Evolutionary conservation across 1,140 invertebrate species (phyloP).

Genomic region (Cotesia glomerata): DNA sequence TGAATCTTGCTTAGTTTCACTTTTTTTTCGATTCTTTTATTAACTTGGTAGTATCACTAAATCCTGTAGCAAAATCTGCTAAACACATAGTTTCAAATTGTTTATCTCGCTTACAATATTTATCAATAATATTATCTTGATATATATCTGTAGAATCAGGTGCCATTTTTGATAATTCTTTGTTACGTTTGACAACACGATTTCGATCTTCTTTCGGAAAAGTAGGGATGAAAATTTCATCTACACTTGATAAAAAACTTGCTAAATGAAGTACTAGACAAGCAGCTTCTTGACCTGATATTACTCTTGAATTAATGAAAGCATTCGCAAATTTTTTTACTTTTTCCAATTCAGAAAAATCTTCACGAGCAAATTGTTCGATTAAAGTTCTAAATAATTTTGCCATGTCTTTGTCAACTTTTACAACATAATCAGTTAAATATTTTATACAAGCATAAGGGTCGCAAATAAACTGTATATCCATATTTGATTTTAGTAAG

Average conservation of each 20-base stretch:
- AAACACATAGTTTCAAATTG: background rate
- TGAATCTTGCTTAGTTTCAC: background rate
- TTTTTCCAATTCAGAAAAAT: background rate
- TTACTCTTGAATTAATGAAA: background rate
- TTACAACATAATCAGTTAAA: conserved; percentile 3
- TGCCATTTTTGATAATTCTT: background rate
- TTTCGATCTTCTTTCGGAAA: background rate
- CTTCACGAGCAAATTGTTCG: conserved; percentile 1
- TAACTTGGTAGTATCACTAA: background rate
- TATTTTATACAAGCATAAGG: background rate
- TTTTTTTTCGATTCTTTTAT: background rate
- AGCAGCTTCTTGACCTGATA: conserved; percentile 7
- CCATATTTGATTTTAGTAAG: conserved; percentile 12
- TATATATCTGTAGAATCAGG: conserved; percentile 8
- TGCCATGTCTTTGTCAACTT: background rate
- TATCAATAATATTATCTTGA: background rate
- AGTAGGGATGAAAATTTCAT: background rate
- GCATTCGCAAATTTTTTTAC: conserved; percentile 1
- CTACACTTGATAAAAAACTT: background rate
- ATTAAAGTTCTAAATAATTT: background rate
- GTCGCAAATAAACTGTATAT: background rate
- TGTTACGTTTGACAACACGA: background rate
- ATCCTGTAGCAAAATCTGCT: conserved; percentile 7
- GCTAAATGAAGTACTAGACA: background rate
- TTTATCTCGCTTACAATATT: background rate